Evolutionary conservation across 1,140 invertebrate species (phyloP), one percentile per base, ranked within the genome.

Genomic region (Thalassaphorura encarpata): DNA sequence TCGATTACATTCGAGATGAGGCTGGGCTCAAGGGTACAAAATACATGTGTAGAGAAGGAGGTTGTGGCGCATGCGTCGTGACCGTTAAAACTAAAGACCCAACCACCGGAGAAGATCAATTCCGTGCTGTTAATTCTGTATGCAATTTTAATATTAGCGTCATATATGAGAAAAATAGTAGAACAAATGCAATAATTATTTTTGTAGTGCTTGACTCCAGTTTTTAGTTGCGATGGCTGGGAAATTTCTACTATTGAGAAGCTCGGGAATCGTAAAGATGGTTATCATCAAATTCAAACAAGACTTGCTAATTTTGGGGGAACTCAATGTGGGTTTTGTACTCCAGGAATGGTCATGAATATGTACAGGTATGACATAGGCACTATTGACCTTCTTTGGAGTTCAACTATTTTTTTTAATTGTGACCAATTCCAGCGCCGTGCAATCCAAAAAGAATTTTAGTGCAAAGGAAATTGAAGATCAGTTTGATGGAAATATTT

Each of bases 141-240:
- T n/a, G n/a, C n/a, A n/a, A n/a, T n/a, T 46, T n/a, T n/a, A n/a
- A n/a, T n/a, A n/a, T n/a, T n/a, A n/a, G n/a, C n/a, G n/a, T n/a
- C n/a, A n/a, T n/a, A n/a, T n/a, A n/a, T n/a, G n/a, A 47, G 45
- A 13, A 26, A 6, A 8, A 26, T 8, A 8, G 4, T 47, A 28
- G 27, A 23, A 6, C 45, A 26, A 47, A 8, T 28, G 8, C 13
- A 26, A 5, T 26, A 28, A 13, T 45, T 46, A 11, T 18, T 1
- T 47, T 21, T 42, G 2, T 40, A 60, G 67, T 69, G 68, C 45
- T 51, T 69, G 27, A 57, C 56, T 19, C 66, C 66, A 0, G 26
- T 68, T 1, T 61, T 63, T n/a, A 77, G 77, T n/a, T 85, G 83
- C 63, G 71, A 82, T 62, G 83, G 82, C 36, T 85, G 84, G 82